Evolutionary conservation across 2,797 vertebrate species (phyloP), one percentile per base, ranked within the genome.

Genomic region (Trachurus trachurus): DNA sequence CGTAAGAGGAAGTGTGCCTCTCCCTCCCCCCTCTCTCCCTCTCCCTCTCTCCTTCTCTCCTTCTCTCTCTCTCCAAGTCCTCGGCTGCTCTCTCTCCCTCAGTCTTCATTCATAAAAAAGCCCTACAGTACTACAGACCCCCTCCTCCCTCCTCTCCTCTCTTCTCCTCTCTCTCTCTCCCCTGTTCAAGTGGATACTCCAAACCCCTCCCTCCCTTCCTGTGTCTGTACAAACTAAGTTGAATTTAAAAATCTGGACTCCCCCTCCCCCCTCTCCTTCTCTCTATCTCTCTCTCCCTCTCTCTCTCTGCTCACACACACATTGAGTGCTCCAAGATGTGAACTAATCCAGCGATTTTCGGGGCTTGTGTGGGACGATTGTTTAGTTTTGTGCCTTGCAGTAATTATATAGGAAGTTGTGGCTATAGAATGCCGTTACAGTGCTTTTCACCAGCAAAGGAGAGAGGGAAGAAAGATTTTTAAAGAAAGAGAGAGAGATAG

Each of bases 341-440:
- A 89, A 92, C 89, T 93, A 94, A 95, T 94, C 92, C 91, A 90
- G 87, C 67, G 89, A 90, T 91, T 92, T 90, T 89, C 65, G 26
- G 17, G 87, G 87, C 85, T 17, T 94, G 90, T 94, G 94, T 94
- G 94, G 93, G 92, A 84, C 79, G 88, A 93, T 94, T 94, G 94
- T 95, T 96, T 95, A 88, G 93, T 79, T 94, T 91, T 92, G 89
- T 90, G 93, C 89, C 90, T 94, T 90, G 91, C 91, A 88, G 89
- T 95, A 95, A 95, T 96, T 95, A 95, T 93, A 93, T 92, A 93
- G 93, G 93, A 94, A 93, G 94, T 90, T 89, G 92, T 81, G 91
- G 93, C 90, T 81, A 76, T 91, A 94, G 26, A 26, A 91, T 78
- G 87, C 82, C 29, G 80, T 89, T 90, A 80, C 78, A 87, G 85